A percentile compares a stretch with the other conserved stretches of the same genome.
These are phyloP conservation scores for Noctua janthina DNA, from an alignment of 2,888 invertebrate genomes.

Conservation along the genomic window DNA sequence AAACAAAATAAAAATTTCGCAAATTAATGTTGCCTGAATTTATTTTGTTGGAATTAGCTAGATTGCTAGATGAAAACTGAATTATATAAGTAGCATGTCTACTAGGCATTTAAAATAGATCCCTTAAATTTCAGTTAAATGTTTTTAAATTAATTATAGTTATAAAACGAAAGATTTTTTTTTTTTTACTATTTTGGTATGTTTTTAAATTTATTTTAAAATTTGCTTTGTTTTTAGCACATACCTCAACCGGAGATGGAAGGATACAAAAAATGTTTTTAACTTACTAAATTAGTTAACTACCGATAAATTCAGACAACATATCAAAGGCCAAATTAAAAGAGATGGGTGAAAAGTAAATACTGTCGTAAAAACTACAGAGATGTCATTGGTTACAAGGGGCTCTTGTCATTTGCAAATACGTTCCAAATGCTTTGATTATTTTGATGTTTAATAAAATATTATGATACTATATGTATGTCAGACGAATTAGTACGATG, in stretches of 20 bases:
- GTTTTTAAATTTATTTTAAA: neutral
- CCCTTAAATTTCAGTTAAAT: neutral
- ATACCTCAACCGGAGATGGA: neutral
- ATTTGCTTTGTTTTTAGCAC: neutral
- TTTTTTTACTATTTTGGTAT: neutral
- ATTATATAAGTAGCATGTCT: neutral
- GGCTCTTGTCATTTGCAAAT: slow-evolving; percentile 83
- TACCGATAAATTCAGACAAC: slow-evolving; percentile 72
- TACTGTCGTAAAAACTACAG: slow-evolving; percentile 84
- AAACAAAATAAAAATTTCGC: slow-evolving; percentile 63
- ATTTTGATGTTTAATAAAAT: neutral
- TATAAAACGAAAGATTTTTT: neutral
- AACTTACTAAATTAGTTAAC: neutral
- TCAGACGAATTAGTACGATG: neutral
- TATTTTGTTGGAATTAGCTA: slow-evolving; percentile 7
- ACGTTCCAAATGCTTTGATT: slow-evolving; percentile 49
- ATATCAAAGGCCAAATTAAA: slow-evolving; percentile 75
- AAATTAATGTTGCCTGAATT: slow-evolving; percentile 70
- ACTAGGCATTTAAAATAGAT: neutral
- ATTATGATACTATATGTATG: neutral
- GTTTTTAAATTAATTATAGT: neutral
- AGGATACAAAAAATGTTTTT: neutral
- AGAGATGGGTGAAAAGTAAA: slow-evolving; percentile 85
- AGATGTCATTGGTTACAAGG: slow-evolving; percentile 84
- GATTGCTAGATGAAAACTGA: slow-evolving; percentile 6